phyloP scores from a whole-genome alignment of 2,888 invertebrate species.

The Caenorhabditis angaria region DNA sequence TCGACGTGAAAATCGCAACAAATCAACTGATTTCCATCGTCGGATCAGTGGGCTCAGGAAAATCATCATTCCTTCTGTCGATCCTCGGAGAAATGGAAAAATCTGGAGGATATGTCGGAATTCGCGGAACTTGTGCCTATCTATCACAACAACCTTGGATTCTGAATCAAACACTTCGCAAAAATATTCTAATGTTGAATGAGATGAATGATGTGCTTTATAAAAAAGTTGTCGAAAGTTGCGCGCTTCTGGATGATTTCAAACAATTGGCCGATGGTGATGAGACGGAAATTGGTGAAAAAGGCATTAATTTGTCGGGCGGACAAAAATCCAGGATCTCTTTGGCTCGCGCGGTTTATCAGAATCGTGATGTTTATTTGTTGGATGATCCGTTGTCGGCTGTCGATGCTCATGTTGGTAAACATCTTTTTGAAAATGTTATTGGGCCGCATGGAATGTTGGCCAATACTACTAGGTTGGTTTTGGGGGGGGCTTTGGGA shows the following conservation, averaged over 20 bases:
- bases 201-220: constrained; percentile 35
- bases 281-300: constrained; percentile 70
- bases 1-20: constrained; percentile 31
- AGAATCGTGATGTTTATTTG: constrained; percentile 86
- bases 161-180: constrained; percentile 88
- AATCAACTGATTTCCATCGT: constrained; percentile 47
- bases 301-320: constrained; percentile 70
- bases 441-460: constrained; percentile 69
- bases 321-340: constrained; percentile 80
- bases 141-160: constrained; percentile 98
- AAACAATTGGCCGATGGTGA: constrained; percentile 63
- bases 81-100: constrained; percentile 77
- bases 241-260: constrained; percentile 63
- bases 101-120: constrained; percentile 62
- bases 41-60: constrained; percentile 56
- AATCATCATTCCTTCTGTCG: constrained; percentile 51
- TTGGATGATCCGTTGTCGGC: constrained; percentile 94
- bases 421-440: constrained; percentile 78
- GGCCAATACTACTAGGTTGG: constrained; percentile 77
- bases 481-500: too few species aligned
- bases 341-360: constrained; percentile 89
- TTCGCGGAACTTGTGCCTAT: constrained; percentile 80
- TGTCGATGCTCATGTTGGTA: constrained; percentile 95
- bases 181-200: constrained; percentile 80
- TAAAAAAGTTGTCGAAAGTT: constrained; percentile 51